Conservation (phyloP, 2,113 vertebrate species). For the Oreochromis aureus region DNA sequence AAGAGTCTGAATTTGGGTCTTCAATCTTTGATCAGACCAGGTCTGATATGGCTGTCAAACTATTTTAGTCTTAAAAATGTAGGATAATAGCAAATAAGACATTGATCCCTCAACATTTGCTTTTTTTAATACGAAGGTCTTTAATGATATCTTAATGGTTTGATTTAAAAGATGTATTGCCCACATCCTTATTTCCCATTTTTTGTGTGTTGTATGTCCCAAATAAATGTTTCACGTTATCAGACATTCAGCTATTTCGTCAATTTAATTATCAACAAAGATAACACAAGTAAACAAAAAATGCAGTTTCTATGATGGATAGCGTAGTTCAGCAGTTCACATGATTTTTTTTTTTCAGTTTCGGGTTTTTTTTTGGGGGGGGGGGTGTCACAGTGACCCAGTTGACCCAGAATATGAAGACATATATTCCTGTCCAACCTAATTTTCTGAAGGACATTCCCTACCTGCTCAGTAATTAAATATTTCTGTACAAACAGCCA, state of each 20-base stretch:
- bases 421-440: neutral
- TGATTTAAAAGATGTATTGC: neutral
- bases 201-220: neutral
- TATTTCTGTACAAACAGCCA: neutral
- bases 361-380: neutral
- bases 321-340: neutral
- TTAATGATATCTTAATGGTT: neutral
- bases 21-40: neutral
- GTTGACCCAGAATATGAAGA: neutral
- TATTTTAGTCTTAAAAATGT: neutral
- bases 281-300: neutral
- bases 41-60: neutral
- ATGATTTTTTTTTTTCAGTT: neutral
- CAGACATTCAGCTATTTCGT: neutral
- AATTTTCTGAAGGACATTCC: neutral
- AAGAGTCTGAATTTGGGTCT: neutral
- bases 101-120: neutral
- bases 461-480: neutral
- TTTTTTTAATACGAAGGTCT: fast-evolving
- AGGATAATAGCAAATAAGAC: neutral
- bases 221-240: neutral
- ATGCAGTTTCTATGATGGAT: neutral
- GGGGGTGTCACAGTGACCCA: neutral
- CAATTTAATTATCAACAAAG: neutral
- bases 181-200: neutral